Evolutionary conservation across 2,113 vertebrate species (phyloP).

Genomic region (Solea solea): DNA sequence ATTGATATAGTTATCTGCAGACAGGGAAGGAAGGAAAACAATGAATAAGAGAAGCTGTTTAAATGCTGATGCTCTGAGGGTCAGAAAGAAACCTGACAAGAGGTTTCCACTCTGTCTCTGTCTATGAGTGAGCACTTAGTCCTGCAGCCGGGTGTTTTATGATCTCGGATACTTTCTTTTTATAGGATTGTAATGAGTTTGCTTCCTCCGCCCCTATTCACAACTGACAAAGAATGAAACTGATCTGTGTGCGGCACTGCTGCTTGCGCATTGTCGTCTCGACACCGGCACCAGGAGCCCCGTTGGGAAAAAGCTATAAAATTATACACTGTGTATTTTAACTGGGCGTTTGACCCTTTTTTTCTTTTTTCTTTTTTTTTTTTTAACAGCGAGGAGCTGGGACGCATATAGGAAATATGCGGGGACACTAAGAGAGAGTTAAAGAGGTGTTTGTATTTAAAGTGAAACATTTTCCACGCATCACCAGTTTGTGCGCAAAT

Average conservation of each 20-base stretch:
- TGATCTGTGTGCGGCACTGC: constrained; percentile 68
- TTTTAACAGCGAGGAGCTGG: constrained; percentile 19
- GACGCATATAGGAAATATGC: constrained; percentile 39
- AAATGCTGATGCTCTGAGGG: constrained; percentile 46
- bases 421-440: not conserved
- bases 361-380: constrained; percentile 59
- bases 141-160: constrained; percentile 71
- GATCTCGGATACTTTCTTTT: constrained; percentile 81
- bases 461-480: constrained; percentile 12
- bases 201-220: constrained; percentile 83
- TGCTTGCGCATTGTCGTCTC: constrained; percentile 68
- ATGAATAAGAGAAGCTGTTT: constrained; percentile 19
- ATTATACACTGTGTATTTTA: constrained; percentile 75
- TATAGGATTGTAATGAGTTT: constrained; percentile 79
- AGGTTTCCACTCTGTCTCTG: constrained; percentile 56
- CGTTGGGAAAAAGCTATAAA: constrained; percentile 69
- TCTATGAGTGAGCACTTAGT: constrained; percentile 62
- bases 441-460: constrained; percentile 32
- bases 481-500: no score
- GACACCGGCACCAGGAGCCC: constrained; percentile 72
- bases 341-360: constrained; percentile 70
- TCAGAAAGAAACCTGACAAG: constrained; percentile 39
- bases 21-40: constrained; percentile 15
- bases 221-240: constrained; percentile 81
- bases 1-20: constrained; percentile 38